These are phyloP conservation scores for Epizoanthus scotinus DNA, from an alignment of 92 coral and sea anemone genomes.

Conservation along the genomic window DNA sequence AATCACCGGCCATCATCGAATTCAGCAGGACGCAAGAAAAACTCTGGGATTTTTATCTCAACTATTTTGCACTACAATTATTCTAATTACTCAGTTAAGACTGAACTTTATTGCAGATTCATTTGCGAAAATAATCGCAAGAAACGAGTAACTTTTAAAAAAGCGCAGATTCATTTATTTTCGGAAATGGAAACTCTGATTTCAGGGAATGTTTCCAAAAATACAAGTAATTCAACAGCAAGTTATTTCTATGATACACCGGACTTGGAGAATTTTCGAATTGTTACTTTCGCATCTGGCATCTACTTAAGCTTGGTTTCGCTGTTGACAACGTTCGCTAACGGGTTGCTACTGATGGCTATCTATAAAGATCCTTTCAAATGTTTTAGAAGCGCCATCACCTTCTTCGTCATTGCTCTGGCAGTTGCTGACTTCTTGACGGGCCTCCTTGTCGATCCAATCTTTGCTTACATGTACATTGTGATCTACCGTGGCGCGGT, in stretches of 20 bases:
- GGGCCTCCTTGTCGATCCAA: constrained; percentile 60
- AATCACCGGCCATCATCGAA: too few relatives aligned
- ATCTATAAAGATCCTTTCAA: constrained; percentile 68
- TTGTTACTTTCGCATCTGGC: constrained; percentile 40
- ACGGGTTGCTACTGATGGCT: constrained; percentile 63
- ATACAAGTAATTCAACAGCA: not conserved
- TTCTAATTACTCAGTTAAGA: not conserved
- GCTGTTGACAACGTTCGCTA: constrained; percentile 52
- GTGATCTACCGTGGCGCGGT: constrained; percentile 40
- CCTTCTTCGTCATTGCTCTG: constrained; percentile 58
- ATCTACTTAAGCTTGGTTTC: constrained; percentile 57
- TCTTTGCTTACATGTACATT: constrained; percentile 63
- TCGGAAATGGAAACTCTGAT: not conserved
- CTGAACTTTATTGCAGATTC: not conserved
- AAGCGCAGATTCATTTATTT: not conserved
- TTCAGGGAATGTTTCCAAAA: not conserved
- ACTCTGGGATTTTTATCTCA: too few relatives aligned
- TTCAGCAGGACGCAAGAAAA: too few relatives aligned
- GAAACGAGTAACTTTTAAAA: not conserved
- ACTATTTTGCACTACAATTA: too few relatives aligned
- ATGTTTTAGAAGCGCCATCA: constrained; percentile 56
- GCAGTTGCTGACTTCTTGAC: constrained; percentile 70
- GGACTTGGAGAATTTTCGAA: not conserved
- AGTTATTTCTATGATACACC: not conserved
- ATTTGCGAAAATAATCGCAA: too few relatives aligned